Percentiles rank a stretch among this genome's conserved stretches.
Conservation (phyloP, 2,888 invertebrate species). For the Lepetodrilus schrolli region DNA sequence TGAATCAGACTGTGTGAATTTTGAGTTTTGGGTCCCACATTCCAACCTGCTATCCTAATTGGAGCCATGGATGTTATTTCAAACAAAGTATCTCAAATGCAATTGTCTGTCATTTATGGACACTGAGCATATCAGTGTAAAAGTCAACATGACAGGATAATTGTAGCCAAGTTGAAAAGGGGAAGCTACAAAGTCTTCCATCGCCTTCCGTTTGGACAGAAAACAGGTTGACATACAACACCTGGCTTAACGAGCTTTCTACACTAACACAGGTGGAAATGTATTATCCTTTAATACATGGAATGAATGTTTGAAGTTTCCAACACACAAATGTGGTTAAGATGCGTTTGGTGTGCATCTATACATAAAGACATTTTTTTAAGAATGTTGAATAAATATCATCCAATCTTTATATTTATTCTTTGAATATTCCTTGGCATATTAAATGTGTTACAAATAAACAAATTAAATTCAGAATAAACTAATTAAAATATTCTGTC, state of each 20-base stretch:
- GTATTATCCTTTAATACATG: slow-evolving; percentile 18
- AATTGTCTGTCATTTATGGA: too few species aligned
- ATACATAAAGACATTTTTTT: slow-evolving; percentile 19
- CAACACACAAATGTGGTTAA: neutral
- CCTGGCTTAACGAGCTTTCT: slow-evolving; percentile 12
- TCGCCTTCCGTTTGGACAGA: neutral
- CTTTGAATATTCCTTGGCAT: neutral
- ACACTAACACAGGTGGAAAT: slow-evolving; percentile 20
- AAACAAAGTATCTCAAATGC: too few species aligned
- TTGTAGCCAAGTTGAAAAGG: too few species aligned
- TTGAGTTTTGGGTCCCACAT: too few species aligned
- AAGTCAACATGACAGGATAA: too few species aligned
- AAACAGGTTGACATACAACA: neutral
- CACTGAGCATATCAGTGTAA: too few species aligned
- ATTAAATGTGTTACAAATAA: neutral
- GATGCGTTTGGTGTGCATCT: neutral
- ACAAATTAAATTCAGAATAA: slow-evolving; percentile 2
- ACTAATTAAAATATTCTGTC: slow-evolving; percentile 6
- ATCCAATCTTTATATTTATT: neutral
- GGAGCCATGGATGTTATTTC: too few species aligned
- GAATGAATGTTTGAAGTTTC: slow-evolving; percentile 1
- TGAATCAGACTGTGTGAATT: too few species aligned
- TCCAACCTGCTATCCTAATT: too few species aligned
- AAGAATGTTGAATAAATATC: slow-evolving; percentile 2
- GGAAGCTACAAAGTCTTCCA: neutral